Conservation (phyloP, 2,113 vertebrate genomes). For the Callospermophilus lateralis region DNA sequence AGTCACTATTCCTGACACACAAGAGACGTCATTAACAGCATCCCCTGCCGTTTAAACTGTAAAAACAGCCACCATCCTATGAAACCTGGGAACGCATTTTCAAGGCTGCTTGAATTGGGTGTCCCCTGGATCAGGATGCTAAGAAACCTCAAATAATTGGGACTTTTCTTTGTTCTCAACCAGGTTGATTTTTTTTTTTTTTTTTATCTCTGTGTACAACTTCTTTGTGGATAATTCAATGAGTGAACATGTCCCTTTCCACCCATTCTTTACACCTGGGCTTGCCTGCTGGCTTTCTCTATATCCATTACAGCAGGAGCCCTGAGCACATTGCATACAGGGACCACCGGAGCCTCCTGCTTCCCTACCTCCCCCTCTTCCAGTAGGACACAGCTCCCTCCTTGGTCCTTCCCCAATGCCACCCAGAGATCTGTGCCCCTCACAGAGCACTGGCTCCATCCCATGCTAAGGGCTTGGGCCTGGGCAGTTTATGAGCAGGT, state of each 20-base stretch:
- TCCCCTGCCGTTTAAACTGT: not conserved
- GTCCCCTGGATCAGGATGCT: not conserved
- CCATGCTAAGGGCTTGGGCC: rapidly evolving
- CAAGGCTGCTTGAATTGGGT: not conserved
- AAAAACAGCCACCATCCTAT: not conserved
- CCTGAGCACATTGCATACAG: too few species aligned
- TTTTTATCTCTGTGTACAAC: not conserved
- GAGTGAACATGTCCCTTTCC: not conserved
- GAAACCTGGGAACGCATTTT: not conserved
- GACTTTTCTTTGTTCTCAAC: too few species aligned
- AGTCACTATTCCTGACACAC: not conserved
- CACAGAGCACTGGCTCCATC: not conserved
- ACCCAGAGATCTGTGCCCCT: not conserved
- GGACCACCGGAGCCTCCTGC: too few species aligned
- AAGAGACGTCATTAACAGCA: not conserved
- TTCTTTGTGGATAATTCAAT: not conserved
- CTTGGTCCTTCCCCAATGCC: not conserved
- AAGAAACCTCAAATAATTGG: not conserved
- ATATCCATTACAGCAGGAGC: not conserved
- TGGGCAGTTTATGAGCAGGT: not conserved
- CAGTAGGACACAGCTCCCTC: not conserved
- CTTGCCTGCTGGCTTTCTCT: not conserved
- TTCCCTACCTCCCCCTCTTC: not conserved
- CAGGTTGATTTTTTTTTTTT: not conserved
- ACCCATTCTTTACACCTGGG: not conserved